These are phyloP conservation scores for Xylocopa sonorina DNA, from an alignment of 1,140 invertebrate species.

Conservation along the genomic window DNA sequence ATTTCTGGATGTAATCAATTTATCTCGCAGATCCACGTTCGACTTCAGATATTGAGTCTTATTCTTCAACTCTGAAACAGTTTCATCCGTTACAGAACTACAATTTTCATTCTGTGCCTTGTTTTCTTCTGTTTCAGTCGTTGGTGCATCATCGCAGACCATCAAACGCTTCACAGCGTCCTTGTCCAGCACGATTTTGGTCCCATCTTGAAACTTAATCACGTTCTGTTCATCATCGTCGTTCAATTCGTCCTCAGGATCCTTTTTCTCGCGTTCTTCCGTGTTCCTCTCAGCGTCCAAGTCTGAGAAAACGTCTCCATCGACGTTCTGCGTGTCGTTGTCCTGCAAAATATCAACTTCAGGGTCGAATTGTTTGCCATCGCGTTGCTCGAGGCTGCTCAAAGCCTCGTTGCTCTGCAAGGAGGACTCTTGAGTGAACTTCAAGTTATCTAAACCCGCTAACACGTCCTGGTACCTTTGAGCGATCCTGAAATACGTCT, in stretches of 20 bases:
- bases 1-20: not conserved
- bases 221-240: slow-evolving; percentile 15
- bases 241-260: slow-evolving; percentile 38
- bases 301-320: not conserved
- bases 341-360: not conserved
- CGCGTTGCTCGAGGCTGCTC: not conserved
- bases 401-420: not conserved
- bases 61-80: too few species aligned
- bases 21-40: not conserved
- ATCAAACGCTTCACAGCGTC: not conserved
- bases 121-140: not conserved
- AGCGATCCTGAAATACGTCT: slow-evolving; percentile 80
- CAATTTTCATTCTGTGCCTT: not conserved
- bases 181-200: slow-evolving; percentile 17
- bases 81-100: not conserved
- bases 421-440: slow-evolving; percentile 19
- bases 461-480: slow-evolving; percentile 80
- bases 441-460: slow-evolving; percentile 63
- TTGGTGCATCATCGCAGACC: slow-evolving; percentile 3
- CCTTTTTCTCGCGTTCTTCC: too few species aligned
- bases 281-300: slow-evolving; percentile 6
- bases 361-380: not conserved
- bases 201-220: slow-evolving; percentile 42
- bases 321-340: not conserved
- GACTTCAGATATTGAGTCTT: not conserved